A percentile compares a stretch with the other conserved stretches of the same genome.
Evolutionary conservation across 1,140 invertebrate genomes (phyloP).

Genomic region (Heliconius himera): DNA sequence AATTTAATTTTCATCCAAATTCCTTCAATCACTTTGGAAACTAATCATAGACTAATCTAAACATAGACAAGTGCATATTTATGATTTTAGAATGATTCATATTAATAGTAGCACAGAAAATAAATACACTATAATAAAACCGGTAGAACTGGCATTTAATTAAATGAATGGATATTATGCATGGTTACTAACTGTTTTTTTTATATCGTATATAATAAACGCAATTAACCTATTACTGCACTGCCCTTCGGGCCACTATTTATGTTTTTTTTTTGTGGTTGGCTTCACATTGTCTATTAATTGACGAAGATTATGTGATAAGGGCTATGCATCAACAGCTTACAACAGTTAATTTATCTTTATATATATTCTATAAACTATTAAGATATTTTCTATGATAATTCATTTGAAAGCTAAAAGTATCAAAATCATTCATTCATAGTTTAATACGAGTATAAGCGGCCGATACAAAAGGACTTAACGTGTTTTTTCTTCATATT

Average conservation of each 20-base stretch:
- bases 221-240: conserved; percentile 54
- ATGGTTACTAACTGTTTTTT: conserved; percentile 51
- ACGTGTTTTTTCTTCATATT: conserved; percentile 80
- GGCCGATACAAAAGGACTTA: conserved; percentile 81
- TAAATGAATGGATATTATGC: conserved; percentile 54
- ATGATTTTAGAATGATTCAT: neutral
- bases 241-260: conserved; percentile 44
- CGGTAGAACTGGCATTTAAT: conserved; percentile 56
- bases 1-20: neutral
- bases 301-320: conserved; percentile 58
- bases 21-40: neutral
- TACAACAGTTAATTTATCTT: conserved; percentile 48
- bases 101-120: neutral
- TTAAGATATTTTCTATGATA: conserved; percentile 20
- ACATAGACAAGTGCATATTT: neutral
- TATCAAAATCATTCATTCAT: conserved; percentile 62
- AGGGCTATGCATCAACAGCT: conserved; percentile 47
- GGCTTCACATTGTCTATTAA: conserved; percentile 52
- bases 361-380: conserved; percentile 27
- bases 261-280: conserved; percentile 48
- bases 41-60: neutral
- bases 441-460: conserved; percentile 63
- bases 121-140: conserved; percentile 23
- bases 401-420: conserved; percentile 39
- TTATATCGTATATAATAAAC: conserved; percentile 54